phyloP scores from a whole-genome alignment of 2,797 vertebrate genomes.

The Sphenopsis melanotis region DNA sequence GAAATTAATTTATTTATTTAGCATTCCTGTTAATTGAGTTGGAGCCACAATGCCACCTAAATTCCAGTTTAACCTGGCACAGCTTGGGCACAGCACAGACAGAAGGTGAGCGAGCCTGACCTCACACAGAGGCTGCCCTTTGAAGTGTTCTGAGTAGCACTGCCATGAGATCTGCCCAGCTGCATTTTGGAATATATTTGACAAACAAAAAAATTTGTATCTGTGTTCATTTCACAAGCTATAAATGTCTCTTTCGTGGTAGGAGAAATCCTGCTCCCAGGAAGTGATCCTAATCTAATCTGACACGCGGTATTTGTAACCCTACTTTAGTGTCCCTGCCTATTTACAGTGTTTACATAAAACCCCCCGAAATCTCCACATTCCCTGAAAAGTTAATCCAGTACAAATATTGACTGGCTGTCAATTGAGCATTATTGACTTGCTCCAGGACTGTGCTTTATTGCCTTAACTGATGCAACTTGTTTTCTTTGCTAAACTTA shows the following conservation, averaged over 20 bases:
- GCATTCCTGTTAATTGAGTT: not conserved
- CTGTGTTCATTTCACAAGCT: conserved; percentile 72
- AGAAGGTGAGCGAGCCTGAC: not conserved
- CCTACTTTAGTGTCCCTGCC: conserved; percentile 67
- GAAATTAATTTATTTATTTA: not conserved
- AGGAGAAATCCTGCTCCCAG: conserved; percentile 62
- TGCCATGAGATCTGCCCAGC: conserved; percentile 67
- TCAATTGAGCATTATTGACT: conserved; percentile 59
- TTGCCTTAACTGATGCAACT: conserved; percentile 41
- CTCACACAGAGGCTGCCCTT: conserved; percentile 37
- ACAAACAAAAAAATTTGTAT: conserved; percentile 41
- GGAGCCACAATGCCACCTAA: not conserved
- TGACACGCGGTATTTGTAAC: conserved; percentile 73
- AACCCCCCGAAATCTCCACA: conserved; percentile 60
- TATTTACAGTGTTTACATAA: conserved; percentile 76
- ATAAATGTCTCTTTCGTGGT: conserved; percentile 60
- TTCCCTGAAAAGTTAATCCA: conserved; percentile 67
- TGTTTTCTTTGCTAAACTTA: conserved; percentile 40
- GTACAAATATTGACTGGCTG: conserved; percentile 62
- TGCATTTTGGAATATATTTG: conserved; percentile 51
- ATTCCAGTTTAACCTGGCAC: not conserved
- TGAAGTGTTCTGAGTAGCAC: not conserved
- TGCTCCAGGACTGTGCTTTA: conserved; percentile 22
- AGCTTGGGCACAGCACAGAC: accelerated
- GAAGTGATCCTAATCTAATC: conserved; percentile 72